Conservation (phyloP, 2,888 invertebrate species). For the Polydrusus cervinus region DNA sequence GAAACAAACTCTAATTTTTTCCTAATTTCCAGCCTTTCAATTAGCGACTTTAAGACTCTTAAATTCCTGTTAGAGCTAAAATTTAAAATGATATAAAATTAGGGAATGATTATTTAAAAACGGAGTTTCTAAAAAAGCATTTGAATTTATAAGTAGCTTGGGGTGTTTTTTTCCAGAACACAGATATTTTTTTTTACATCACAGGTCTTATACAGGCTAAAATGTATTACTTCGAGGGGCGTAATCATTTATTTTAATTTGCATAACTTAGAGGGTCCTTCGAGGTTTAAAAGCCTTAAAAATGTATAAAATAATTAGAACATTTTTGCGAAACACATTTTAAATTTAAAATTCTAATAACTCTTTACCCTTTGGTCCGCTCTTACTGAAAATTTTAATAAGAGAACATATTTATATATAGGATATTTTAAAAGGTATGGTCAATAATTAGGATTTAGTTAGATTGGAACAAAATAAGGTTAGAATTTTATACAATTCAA, state of each 20-base stretch:
- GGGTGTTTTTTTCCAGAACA: conserved; percentile 33
- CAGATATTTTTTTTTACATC: conserved; percentile 23
- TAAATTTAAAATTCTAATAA: conserved; percentile 15
- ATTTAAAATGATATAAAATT: conserved; percentile 33
- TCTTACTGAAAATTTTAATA: background rate
- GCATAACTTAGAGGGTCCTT: conserved; percentile 18
- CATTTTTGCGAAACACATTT: conserved; percentile 11
- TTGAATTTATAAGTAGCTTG: conserved; percentile 42
- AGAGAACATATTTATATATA: background rate
- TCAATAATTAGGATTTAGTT: too few species aligned
- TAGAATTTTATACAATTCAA: too few species aligned
- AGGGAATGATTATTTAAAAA: conserved; percentile 36
- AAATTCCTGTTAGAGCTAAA: conserved; percentile 1
- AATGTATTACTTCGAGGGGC: conserved; percentile 21
- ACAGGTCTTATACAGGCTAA: conserved; percentile 20
- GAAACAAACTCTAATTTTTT: background rate
- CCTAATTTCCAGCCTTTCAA: background rate
- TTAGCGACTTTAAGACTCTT: conserved; percentile 4
- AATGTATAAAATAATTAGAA: conserved; percentile 19
- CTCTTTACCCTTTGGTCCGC: background rate
- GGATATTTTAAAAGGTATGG: too few species aligned
- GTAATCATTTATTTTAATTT: conserved; percentile 30
- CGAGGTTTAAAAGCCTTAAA: conserved; percentile 10
- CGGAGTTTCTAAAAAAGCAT: conserved; percentile 32
- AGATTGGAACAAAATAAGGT: too few species aligned